Base-by-base conservation (phyloP, 2,797 vertebrate species). In the Heterohyrax brucei region DNA sequence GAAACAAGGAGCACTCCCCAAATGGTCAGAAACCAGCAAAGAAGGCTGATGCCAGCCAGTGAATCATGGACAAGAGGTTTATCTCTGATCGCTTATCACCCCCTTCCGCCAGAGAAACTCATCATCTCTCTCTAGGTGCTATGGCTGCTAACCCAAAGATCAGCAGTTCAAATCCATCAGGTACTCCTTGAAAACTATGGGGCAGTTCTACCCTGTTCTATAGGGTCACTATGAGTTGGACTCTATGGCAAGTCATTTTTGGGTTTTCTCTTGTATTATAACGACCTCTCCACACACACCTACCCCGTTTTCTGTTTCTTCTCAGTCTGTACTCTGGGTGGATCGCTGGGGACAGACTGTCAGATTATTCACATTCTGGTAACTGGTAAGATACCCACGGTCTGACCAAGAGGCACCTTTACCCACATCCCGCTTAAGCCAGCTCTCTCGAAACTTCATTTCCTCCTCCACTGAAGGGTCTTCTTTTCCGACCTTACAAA, bases 11-110 rank as follows among this genome's bases (percentile, higher is more conserved):
- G 83, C 81, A 78, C 97, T 92, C 82, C 76, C 86, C 94, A 82
- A 48, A 79, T 87, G 28, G 78, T 68, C 90, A 93, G 92, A 97
- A 92, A 97, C 84, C 9, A 86, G 95, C 21, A 92, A 98, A 97
- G 97, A 97, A 95, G 81, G 13, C 1, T 30, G 50, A 48, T 28
- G 94, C 66, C 86, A 92, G 79, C 89, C 91, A 93, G 64, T 86
- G 91, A 95, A 95, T 39, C 86, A 75, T 1, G 93, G 89, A 87
- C 94, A 87, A 92, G 90, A 92, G 44, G 92, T 68, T 94, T 64
- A 24, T 46, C 76, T 61, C 21, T 7, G 26, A 56, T 53, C 72
- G 10, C 2, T 46, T 21, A 21, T 3, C 46, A 3, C 28, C 24
- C 91, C 53, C 18, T 24, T 86, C 66, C 66, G 48, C 66, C 82